phyloP scores from a whole-genome alignment of 2,888 invertebrate genomes.

The Azorinus chamasolen region DNA sequence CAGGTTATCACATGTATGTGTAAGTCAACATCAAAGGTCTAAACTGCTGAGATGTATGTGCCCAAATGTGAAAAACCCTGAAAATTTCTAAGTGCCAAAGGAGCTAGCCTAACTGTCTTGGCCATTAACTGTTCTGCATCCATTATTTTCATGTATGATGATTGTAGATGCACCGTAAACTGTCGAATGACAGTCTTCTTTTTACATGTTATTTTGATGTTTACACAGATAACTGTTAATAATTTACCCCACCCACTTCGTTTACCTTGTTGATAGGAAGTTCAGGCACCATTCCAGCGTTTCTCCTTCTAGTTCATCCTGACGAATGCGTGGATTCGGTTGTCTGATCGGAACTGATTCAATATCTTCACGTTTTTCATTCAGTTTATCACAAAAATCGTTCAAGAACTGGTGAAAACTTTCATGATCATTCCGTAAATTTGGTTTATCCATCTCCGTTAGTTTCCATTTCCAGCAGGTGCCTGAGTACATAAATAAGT shows the following conservation, averaged over 20 bases:
- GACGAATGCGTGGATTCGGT: constrained; percentile 66
- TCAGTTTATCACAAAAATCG: constrained; percentile 73
- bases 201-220: too few relatives aligned
- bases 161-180: too few relatives aligned
- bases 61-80: too few relatives aligned
- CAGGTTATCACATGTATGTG: too few relatives aligned
- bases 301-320: constrained; percentile 81
- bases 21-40: too few relatives aligned
- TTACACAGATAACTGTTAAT: too few relatives aligned
- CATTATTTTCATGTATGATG: too few relatives aligned
- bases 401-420: constrained; percentile 75
- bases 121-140: too few relatives aligned
- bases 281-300: constrained; percentile 82
- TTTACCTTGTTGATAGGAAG: constrained; percentile 78
- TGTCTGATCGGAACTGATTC: constrained; percentile 70
- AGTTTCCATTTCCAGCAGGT: constrained; percentile 72
- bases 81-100: too few relatives aligned
- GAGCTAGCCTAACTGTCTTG: too few relatives aligned
- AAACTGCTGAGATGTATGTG: too few relatives aligned
- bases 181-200: too few relatives aligned
- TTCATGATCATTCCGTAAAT: constrained; percentile 64
- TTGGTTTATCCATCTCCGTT: constrained; percentile 73
- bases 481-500: constrained; percentile 65
- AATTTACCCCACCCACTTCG: constrained; percentile 69
- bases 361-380: constrained; percentile 68